phyloP scores from a whole-genome alignment of 2,888 invertebrate species.

The Octodonta nipae region DNA sequence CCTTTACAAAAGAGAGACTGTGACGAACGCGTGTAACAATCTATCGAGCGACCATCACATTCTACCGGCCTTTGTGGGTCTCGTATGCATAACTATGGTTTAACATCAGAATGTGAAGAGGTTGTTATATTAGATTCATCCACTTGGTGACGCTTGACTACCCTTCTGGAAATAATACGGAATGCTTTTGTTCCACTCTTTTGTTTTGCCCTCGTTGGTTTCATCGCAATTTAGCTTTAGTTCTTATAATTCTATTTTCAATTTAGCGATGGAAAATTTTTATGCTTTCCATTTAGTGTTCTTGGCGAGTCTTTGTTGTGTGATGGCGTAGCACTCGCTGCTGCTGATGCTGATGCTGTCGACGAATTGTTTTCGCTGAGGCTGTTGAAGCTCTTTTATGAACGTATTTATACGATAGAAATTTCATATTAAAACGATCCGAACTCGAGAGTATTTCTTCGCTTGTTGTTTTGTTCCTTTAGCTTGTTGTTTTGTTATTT shows the following conservation, averaged over 20 bases:
- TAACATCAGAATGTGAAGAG: conserved; percentile 31
- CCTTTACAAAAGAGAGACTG: conserved; percentile 34
- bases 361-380: too few species aligned
- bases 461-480: too few species aligned
- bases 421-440: too few species aligned
- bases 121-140: conserved; percentile 33
- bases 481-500: too few species aligned
- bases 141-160: conserved; percentile 29
- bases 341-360: too few species aligned
- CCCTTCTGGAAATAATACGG: conserved; percentile 29
- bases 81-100: conserved; percentile 35
- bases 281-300: too few species aligned
- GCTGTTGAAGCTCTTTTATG: too few species aligned
- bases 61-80: conserved; percentile 26
- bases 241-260: conserved; percentile 14
- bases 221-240: conserved; percentile 19
- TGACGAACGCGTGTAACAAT: conserved; percentile 25
- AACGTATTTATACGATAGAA: too few species aligned
- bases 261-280: conserved; percentile 3
- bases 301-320: too few species aligned
- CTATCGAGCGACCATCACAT: too few species aligned
- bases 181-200: conserved; percentile 26
- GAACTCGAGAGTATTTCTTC: too few species aligned
- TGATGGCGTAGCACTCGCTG: too few species aligned
- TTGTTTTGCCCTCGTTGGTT: conserved; percentile 19